phyloP scores from a whole-genome alignment of 1,140 invertebrate genomes.

The Colletes latitarsis region DNA sequence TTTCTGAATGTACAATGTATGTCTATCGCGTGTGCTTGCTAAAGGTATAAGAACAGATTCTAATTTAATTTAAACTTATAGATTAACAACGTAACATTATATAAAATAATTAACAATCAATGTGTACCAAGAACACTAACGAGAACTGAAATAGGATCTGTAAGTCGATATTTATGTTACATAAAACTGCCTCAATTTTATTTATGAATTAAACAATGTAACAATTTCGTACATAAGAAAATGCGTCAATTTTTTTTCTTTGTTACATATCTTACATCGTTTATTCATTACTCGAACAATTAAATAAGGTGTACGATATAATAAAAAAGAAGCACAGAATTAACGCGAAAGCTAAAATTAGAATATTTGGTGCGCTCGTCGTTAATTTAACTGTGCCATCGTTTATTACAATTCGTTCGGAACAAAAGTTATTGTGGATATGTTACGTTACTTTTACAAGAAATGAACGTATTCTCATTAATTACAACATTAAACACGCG shows the following conservation, averaged over 20 bases:
- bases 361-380: background rate
- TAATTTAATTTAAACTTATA: background rate
- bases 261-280: background rate
- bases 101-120: conserved; percentile 1
- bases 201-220: conserved; percentile 37
- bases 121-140: background rate
- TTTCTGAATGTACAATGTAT: background rate
- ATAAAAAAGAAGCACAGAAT: no score
- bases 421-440: background rate
- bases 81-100: background rate
- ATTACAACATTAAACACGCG: background rate
- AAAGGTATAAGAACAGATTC: background rate
- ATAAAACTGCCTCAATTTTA: conserved; percentile 8
- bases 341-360: no score
- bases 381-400: background rate
- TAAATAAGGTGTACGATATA: no score
- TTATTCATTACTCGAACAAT: background rate
- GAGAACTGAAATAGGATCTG: conserved; percentile 5
- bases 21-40: background rate
- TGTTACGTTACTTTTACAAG: background rate
- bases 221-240: conserved; percentile 2
- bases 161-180: conserved; percentile 28
- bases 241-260: background rate
- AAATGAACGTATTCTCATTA: no score
- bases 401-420: background rate